Conservation (phyloP, 2,113 vertebrate genomes). For the Eulemur rufifrons region DNA sequence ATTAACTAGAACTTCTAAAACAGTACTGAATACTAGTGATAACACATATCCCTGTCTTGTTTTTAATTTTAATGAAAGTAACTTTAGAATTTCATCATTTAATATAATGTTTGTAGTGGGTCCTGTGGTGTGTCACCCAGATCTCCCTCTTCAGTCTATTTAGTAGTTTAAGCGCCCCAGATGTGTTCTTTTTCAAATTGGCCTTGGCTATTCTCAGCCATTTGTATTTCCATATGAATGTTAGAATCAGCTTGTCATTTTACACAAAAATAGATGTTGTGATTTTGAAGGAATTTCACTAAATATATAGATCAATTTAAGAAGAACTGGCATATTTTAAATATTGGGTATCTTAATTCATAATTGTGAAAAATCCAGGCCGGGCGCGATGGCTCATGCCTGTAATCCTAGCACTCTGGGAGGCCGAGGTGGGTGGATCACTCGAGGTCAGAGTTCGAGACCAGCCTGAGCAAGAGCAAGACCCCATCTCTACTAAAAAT, state of each 20-base stretch:
- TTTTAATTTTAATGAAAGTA: neutral
- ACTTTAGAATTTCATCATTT: neutral
- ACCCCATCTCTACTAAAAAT: too few species aligned
- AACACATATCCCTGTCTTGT: neutral
- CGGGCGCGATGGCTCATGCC: too few species aligned
- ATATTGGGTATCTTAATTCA: neutral
- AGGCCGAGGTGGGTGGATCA: too few species aligned
- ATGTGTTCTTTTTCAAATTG: neutral
- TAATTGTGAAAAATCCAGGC: neutral
- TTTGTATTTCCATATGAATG: neutral
- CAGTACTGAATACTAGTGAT: neutral
- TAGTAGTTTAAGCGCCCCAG: neutral
- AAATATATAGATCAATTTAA: neutral
- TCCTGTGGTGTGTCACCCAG: neutral
- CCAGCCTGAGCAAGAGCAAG: too few species aligned
- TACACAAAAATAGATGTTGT: neutral
- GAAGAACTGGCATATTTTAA: neutral
- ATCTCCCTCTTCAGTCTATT: neutral
- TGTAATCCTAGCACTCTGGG: too few species aligned
- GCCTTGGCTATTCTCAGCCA: neutral
- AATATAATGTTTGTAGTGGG: neutral
- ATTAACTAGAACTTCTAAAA: neutral
- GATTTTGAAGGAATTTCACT: neutral
- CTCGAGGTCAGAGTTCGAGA: too few species aligned
- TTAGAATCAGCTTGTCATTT: neutral